A percentile compares a stretch with the other conserved stretches of the same genome.
Conservation (phyloP, 2,113 vertebrate species). For the Psilopsiagon aurifrons region DNA sequence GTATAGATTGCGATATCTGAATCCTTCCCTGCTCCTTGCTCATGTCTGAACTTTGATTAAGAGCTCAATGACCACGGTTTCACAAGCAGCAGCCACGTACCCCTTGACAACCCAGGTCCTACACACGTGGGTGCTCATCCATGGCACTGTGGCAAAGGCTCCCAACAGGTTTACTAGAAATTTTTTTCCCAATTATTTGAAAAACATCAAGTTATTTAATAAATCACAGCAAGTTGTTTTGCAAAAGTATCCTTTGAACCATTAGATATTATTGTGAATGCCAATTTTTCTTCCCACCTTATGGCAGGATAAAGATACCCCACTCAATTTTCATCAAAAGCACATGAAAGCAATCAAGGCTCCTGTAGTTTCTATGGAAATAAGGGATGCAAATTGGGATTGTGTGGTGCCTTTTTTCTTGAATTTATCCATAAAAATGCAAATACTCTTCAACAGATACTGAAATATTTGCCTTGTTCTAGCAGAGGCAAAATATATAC, state of each 20-base stretch:
- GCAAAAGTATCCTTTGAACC: conserved; percentile 58
- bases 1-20: background rate
- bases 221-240: conserved; percentile 49
- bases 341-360: conserved; percentile 66
- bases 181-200: conserved; percentile 14
- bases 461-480: conserved; percentile 56
- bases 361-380: conserved; percentile 68
- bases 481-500: conserved; percentile 19
- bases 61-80: background rate
- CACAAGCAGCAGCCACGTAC: background rate
- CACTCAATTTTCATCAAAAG: conserved; percentile 64
- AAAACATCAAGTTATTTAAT: conserved; percentile 36
- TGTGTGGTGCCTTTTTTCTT: conserved; percentile 63
- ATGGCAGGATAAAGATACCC: conserved; percentile 32
- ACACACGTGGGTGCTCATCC: background rate
- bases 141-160: background rate
- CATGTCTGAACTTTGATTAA: conserved; percentile 5
- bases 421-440: conserved; percentile 73
- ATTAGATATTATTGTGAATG: conserved; percentile 37
- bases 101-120: background rate
- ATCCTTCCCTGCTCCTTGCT: background rate
- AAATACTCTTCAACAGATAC: conserved; percentile 53
- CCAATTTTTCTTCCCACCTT: conserved; percentile 16
- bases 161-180: conserved; percentile 1
- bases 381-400: conserved; percentile 71